Conservation (phyloP, 2,888 invertebrate genomes). For the Pristionchus arcanus region DNA sequence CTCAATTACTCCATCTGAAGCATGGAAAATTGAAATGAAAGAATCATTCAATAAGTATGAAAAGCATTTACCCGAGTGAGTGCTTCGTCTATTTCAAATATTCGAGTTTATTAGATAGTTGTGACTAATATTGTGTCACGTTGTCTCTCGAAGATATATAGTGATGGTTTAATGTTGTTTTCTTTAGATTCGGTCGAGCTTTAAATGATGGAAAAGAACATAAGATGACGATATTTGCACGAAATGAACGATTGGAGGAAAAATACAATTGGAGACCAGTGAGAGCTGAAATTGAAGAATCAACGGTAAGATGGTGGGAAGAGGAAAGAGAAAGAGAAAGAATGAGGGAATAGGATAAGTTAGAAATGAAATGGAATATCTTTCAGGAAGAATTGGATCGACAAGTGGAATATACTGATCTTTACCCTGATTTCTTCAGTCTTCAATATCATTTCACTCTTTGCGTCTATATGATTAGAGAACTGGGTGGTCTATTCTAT, state of each 20-base stretch:
- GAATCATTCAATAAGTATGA: background rate
- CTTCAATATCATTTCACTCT: background rate
- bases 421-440: background rate
- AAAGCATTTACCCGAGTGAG: background rate
- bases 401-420: background rate
- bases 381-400: background rate
- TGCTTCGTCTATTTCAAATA: background rate
- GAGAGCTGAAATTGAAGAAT: background rate
- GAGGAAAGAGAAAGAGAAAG: background rate
- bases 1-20: background rate
- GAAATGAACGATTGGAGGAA: conserved; percentile 19
- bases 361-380: too few relatives aligned
- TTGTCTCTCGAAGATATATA: background rate
- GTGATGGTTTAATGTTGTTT: too few relatives aligned
- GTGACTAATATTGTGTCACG: background rate
- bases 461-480: background rate
- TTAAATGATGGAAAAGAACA: background rate
- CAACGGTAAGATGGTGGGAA: background rate
- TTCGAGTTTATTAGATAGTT: too few relatives aligned
- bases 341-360: background rate
- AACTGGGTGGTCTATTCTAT: conserved; percentile 9
- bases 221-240: background rate
- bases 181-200: background rate
- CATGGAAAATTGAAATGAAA: background rate
- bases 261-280: conserved; percentile 38